Percentiles rank a stretch among this genome's conserved stretches.
Conservation (phyloP, 2,888 invertebrate species). For the Exephanes ischioxanthus region DNA sequence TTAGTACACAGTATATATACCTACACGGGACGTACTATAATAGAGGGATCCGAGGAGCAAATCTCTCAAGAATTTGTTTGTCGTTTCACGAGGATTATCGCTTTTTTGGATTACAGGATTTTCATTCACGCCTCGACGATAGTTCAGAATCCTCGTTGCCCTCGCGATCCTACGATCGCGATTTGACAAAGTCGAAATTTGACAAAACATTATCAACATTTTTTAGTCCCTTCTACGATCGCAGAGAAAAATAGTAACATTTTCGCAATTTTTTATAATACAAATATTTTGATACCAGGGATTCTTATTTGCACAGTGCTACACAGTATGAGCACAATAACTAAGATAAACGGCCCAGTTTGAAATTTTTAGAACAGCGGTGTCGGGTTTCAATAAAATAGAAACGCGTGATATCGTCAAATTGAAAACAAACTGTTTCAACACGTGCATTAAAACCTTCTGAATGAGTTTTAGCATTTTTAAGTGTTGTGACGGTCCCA, state of each 20-base stretch:
- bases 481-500: no score
- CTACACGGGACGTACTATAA: constrained; percentile 6
- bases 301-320: no score
- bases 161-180: constrained; percentile 62
- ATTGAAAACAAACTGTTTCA: no score
- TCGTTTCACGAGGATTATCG: constrained; percentile 70
- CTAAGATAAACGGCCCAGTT: no score
- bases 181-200: constrained; percentile 63
- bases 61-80: constrained; percentile 69
- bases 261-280: background rate
- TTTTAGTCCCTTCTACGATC: background rate
- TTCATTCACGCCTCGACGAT: constrained; percentile 57
- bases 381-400: no score
- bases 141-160: constrained; percentile 1
- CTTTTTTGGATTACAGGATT: constrained; percentile 72
- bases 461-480: no score
- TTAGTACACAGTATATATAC: background rate
- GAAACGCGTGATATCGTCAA: no score
- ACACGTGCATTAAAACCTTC: no score
- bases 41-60: constrained; percentile 30
- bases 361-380: no score
- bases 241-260: background rate
- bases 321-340: no score
- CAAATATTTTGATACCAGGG: no score
- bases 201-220: background rate